Base-by-base conservation (phyloP, 2,797 vertebrate genomes). In the Adelosebastes latens region DNA sequence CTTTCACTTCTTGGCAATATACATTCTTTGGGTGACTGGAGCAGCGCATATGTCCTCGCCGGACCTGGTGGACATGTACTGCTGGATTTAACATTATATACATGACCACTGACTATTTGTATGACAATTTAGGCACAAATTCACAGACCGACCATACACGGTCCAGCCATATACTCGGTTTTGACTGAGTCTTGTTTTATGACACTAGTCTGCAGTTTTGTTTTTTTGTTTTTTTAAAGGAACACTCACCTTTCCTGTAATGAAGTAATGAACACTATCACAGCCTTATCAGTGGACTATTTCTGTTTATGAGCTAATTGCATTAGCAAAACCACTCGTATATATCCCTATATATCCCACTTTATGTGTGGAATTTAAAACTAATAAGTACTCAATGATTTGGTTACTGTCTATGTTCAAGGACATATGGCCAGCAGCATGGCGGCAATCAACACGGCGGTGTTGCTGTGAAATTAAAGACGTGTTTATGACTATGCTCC, bases 391-490 rank as follows among this genome's bases (percentile, higher is more conserved):
- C 24, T 64, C 75, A 60, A 39, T 77, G 69, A 89, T 83, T 84
- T 9, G 85, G 64, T 85, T 78, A 67, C 74, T 73, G 70, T 77
- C 75, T 88, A 27, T 84, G 81, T 92, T 85, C 88, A 91, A 94
- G 91, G 89, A 90, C 92, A 90, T 91, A 87, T 89, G 85, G 84
- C 76, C 81, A 72, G 79, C 82, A 86, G 88, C 81, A 83, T 87
- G 85, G 83, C 69, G 11, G 79, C 89, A 92, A 91, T 94, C 88
- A 89, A 85, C 87, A 49, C 80, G 16, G 77, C 13, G 3, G 70
- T 74, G 84, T 88, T 89, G 81, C 77, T 89, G 69, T 80, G 85
- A 86, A 94, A 94, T 90, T 92, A 93, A 91, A 91, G 87, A 90
- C 31, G 72, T 89, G 87, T 90, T 92, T 88, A 93, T 83, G 88